Evolutionary conservation across 2,797 vertebrate genomes (phyloP).

Genomic region (Epinephelus awoara): DNA sequence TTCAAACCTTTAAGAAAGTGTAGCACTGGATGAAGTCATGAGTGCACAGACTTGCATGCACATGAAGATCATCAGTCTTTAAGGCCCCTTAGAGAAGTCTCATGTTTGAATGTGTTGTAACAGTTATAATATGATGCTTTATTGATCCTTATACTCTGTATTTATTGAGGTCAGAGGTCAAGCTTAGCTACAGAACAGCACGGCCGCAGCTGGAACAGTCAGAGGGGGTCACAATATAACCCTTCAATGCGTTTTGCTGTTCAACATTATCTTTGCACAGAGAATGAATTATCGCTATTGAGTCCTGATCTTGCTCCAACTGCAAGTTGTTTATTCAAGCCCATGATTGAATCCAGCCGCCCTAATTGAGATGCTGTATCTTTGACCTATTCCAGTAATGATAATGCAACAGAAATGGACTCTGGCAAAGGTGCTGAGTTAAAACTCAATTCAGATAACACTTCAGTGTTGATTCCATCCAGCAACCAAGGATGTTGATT

Average conservation of each 20-base stretch:
- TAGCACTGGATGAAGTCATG: background rate
- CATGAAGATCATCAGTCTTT: background rate
- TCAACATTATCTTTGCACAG: conserved; percentile 9
- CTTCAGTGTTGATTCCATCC: too few relatives aligned
- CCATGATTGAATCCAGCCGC: conserved; percentile 11
- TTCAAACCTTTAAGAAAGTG: background rate
- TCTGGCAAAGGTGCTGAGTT: too few relatives aligned
- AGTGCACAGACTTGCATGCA: conserved; percentile 15
- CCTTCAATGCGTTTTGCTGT: conserved; percentile 36
- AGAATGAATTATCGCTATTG: conserved; percentile 33
- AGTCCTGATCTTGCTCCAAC: conserved; percentile 25
- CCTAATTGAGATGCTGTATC: conserved; percentile 1
- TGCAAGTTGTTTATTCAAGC: conserved; percentile 25
- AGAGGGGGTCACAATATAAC: conserved; percentile 13
- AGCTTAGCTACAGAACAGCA: conserved; percentile 38
- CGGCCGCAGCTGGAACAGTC: background rate
- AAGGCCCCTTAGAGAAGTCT: conserved; percentile 8
- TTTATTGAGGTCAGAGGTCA: conserved; percentile 60
- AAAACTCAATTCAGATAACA: too few relatives aligned
- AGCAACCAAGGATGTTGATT: too few relatives aligned
- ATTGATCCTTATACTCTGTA: conserved; percentile 38
- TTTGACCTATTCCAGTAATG: conserved; percentile 1
- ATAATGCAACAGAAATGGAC: too few relatives aligned
- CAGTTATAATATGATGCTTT: conserved; percentile 12
- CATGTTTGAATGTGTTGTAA: conserved; percentile 8